Evolutionary conservation across 2,888 invertebrate genomes (phyloP).

Genomic region (Pyrochroa serraticornis): DNA sequence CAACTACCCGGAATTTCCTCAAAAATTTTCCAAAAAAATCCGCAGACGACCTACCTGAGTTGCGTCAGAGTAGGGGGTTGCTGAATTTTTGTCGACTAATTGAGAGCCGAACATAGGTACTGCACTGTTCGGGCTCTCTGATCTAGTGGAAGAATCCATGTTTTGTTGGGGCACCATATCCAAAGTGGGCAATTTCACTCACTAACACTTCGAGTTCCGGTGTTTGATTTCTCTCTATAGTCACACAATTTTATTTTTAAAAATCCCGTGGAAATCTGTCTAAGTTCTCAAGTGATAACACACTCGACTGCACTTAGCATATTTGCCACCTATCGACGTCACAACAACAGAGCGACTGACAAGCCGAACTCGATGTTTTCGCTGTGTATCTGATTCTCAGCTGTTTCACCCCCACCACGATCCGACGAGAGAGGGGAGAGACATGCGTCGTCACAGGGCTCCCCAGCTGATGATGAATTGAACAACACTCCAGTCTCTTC

Average conservation of each 20-base stretch:
- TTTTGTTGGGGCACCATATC: slow-evolving; percentile 78
- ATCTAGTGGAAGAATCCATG: slow-evolving; percentile 54
- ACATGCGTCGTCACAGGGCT: slow-evolving; percentile 46
- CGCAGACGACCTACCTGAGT: slow-evolving; percentile 79
- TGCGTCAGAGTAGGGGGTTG: slow-evolving; percentile 97
- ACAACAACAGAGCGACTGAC: slow-evolving; percentile 65
- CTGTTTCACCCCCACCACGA: slow-evolving; percentile 51
- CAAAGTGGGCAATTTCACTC: slow-evolving; percentile 34
- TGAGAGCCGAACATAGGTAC: slow-evolving; percentile 87
- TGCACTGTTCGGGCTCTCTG: slow-evolving; percentile 62
- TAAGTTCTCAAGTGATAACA: slow-evolving; percentile 51
- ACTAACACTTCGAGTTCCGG: slow-evolving; percentile 26
- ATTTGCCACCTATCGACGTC: slow-evolving; percentile 48
- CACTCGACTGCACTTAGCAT: slow-evolving; percentile 54
- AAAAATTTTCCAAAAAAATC: slow-evolving; percentile 2
- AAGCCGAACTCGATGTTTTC: slow-evolving; percentile 61
- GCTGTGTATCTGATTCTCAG: slow-evolving; percentile 57
- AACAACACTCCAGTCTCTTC: slow-evolving; percentile 1
- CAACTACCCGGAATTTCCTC: neutral
- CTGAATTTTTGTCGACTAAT: slow-evolving; percentile 86
- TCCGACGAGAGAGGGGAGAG: slow-evolving; percentile 41
- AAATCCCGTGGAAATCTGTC: slow-evolving; percentile 39
- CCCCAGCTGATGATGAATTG: slow-evolving; percentile 50
- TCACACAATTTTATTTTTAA: slow-evolving; percentile 22
- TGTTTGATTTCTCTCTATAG: slow-evolving; percentile 24